A percentile compares a stretch with the other conserved stretches of the same genome.
phyloP scores from a whole-genome alignment of 2,888 invertebrate genomes.

The Megamerina dolium region DNA sequence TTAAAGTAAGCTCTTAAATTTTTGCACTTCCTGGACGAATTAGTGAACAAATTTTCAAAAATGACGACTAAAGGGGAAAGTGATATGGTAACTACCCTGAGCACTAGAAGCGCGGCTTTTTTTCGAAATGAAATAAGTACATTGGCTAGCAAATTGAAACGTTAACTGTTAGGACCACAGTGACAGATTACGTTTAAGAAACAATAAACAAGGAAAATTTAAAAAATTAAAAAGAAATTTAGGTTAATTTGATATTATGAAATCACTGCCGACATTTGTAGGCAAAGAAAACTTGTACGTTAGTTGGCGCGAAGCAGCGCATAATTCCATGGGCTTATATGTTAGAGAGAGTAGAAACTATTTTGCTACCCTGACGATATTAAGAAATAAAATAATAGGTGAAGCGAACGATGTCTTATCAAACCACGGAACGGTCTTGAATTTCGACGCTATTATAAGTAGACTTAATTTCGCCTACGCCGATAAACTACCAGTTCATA shows the following conservation, averaged over 20 bases:
- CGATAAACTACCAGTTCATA: constrained; percentile 13
- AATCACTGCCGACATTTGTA: constrained; percentile 3
- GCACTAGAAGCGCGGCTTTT: too few relatives aligned
- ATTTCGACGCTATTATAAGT: constrained; percentile 13
- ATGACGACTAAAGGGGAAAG: too few relatives aligned
- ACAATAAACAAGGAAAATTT: too few relatives aligned
- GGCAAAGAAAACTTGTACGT: constrained; percentile 9
- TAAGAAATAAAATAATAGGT: constrained; percentile 7
- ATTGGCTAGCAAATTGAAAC: too few relatives aligned
- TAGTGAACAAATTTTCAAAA: too few relatives aligned
- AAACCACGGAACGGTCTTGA: constrained; percentile 15
- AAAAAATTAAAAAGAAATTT: too few relatives aligned
- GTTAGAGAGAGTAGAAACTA: constrained; percentile 7
- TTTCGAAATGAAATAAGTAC: too few relatives aligned
- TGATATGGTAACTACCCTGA: too few relatives aligned
- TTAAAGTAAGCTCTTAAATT: too few relatives aligned
- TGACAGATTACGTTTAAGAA: too few relatives aligned
- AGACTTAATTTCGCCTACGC: constrained; percentile 15
- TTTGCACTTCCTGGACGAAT: too few relatives aligned
- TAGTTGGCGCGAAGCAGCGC: constrained; percentile 13
- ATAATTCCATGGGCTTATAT: constrained; percentile 8
- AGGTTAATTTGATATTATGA: background rate
- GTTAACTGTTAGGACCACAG: too few relatives aligned
- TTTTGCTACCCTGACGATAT: constrained; percentile 10
- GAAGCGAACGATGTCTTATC: constrained; percentile 6